These are phyloP conservation scores for Chaitophorus viminalis DNA, from an alignment of 2,888 invertebrate genomes.

Conservation along the genomic window DNA sequence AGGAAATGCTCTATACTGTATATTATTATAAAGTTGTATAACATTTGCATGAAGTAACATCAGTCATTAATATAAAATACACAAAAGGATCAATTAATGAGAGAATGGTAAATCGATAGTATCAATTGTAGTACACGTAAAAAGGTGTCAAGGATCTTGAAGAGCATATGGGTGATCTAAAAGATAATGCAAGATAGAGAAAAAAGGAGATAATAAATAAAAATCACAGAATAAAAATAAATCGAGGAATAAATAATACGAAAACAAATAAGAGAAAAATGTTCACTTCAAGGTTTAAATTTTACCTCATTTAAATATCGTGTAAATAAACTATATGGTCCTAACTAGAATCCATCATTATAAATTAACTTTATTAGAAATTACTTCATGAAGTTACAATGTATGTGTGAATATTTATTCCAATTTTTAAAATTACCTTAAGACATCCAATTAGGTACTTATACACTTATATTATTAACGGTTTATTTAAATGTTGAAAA, in stretches of 20 bases:
- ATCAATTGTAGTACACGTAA: constrained; percentile 14
- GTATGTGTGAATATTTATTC: too few relatives aligned
- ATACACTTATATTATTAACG: too few relatives aligned
- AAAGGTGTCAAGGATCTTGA: constrained; percentile 56
- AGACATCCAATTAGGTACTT: neutral
- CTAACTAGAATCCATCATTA: too few relatives aligned
- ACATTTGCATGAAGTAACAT: neutral
- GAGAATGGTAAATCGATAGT: constrained; percentile 50
- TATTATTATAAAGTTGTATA: neutral
- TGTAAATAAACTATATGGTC: neutral
- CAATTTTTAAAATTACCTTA: neutral
- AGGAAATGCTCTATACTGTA: too few relatives aligned
- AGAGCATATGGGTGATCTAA: constrained; percentile 5
- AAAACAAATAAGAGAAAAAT: constrained; percentile 19
- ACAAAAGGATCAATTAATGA: constrained; percentile 49
- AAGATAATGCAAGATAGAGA: neutral
- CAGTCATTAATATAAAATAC: constrained; percentile 1
- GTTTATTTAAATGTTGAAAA: neutral
- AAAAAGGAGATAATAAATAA: constrained; percentile 20
- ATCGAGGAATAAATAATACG: constrained; percentile 16
- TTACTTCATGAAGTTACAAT: too few relatives aligned
- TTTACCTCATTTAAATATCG: neutral
- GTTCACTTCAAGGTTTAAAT: constrained; percentile 9
- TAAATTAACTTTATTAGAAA: too few relatives aligned
- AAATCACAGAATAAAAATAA: neutral